Evolutionary conservation across 2,888 invertebrate genomes (phyloP), one percentile per base, ranked within the genome.

Genomic region (Augochlorella aurata): DNA sequence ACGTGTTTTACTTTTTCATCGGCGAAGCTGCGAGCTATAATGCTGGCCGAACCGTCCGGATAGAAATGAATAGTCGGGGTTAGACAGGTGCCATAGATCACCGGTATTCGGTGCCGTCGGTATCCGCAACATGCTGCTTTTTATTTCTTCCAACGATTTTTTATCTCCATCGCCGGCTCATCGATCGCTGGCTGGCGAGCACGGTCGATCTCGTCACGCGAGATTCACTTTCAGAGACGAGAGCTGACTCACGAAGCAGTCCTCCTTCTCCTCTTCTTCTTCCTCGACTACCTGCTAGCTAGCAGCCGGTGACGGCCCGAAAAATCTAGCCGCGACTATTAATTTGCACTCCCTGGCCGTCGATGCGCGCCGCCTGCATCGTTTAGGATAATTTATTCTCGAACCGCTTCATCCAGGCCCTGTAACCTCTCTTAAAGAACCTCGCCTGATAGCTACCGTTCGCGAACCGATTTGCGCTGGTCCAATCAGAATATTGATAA

Each of bases 171-270:
- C n/a, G n/a, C 54, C 10, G 44, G 66, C 72, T 74, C 81, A 38
- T 81, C 82, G 81, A 74, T 83, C 75, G 74, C 49, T 47, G 50
- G 54, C 21, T 38, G 5, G 61, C 73, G 69, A 14, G 29, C 73
- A 75, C 58, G 66, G 58, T 79, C 69, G 58, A 70, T 70, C 82
- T 70, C 81, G 82, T 82, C 81, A 81, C 81, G 81, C 82, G 81
- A 81, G 81, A 77, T 76, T 81, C 81, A 71, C 82, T 82, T 80
- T 82, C 82, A 82, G 77, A 67, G 77, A 81, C 81, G 77, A 78
- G 81, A 78, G 81, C 78, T 79, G 81, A 82, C 72, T 77, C 80
- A 73, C 70, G 18, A 58, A 54, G 47, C 21, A 58, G 69, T 49
- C 50, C 24, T 50, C 47, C 52, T 71, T n/a, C 52, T 70, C 38